Base-by-base conservation (phyloP, 2,113 vertebrate genomes). In the Pygoscelis antarcticus region DNA sequence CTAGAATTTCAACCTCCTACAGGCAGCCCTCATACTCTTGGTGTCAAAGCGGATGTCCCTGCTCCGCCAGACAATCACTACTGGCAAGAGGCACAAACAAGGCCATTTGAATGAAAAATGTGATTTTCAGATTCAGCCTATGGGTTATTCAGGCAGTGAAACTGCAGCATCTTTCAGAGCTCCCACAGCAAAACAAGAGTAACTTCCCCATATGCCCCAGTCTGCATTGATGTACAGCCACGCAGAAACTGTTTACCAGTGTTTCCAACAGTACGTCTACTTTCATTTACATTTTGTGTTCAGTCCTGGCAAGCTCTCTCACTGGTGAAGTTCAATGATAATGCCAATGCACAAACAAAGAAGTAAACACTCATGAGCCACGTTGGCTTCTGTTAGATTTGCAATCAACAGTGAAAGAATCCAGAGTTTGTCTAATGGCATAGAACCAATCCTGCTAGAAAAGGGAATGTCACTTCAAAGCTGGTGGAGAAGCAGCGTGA, bases 181-280 rank as follows among this genome's bases (percentile, higher is more conserved):
- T 86, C 83, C 65, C 57, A 10, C 11, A 87, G 64, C 30, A 75
- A 90, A 95, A 83, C 38, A 75, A 58, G 58, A 83, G 54, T 21
- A 88, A 83, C 54, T 83, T 91, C 32, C 46, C n/a, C 62, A 49
- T 30, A 55, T 38, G 72, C 40, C 42, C 38, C 78, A 74, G 74
- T 16, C 40, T 81, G 47, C 78, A 38, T 0, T 87, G 96, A 76
- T 12, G 42, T 66, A 93, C 72, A 74, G 58, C 34, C 58, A 83
- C 16, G 13, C 60, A 76, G 72, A 72, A 75, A 95, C 40, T 90
- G 94, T 95, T 95, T 97, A 95, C 57, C 72, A 77, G 46, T n/a
- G 68, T 96, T 95, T 83, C 93, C 72, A 95, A 82, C 71, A 96
- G 92, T 96, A 91, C 29, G 96, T 87, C 87, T 89, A 89, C 93